Evolutionary conservation across 2,888 invertebrate species (phyloP), one percentile per base, ranked within the genome.

Genomic region (Dicyrtoma fusca): DNA sequence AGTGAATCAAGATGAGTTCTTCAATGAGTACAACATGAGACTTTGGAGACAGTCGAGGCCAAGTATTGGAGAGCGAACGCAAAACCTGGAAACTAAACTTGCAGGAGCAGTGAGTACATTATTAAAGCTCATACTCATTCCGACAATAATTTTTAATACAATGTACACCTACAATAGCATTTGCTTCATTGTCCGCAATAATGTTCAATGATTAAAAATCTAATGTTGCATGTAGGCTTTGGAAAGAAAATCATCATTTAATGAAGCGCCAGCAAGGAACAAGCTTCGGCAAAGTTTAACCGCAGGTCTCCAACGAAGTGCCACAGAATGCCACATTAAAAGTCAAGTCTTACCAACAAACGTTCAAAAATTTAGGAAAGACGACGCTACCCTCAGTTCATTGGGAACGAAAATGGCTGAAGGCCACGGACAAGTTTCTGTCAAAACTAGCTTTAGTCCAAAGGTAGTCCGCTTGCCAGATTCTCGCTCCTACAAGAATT

Each of bases 11-110:
- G 74, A 75, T 44, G 72, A 75, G 1, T 75, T 75, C 19, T 75
- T 75, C 62, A 69, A 75, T 70, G 74, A 75, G 53, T 72, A 75
- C 42, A 75, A 75, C 19, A 65, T 75, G 66, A 34, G 74, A 45
- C 57, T 72, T 3, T 75, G 66, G 61, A 65, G 70, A 51, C 14
- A 55, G 21, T 65, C 74, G n/a, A 69, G 62, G 17, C 74, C 74
- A 1, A 72, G 59, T 26, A 72, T 75, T 34, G 57, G 53, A n/a
- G 72, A 75, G 49, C 49, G 74, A n/a, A 75, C 70, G n/a, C 69
- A 72, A 51, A 72, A 65, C 17, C 59, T 75, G n/a, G 74, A 72
- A 23, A 44, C 34, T 14, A 72, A 75, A 69, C 44, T 75, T 14
- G 26, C 57, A 6, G 66, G 69, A 19, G 63, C 71, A 25, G 71